Conservation (phyloP, 2,888 invertebrate genomes). For the Oegoconia quadripuncta region DNA sequence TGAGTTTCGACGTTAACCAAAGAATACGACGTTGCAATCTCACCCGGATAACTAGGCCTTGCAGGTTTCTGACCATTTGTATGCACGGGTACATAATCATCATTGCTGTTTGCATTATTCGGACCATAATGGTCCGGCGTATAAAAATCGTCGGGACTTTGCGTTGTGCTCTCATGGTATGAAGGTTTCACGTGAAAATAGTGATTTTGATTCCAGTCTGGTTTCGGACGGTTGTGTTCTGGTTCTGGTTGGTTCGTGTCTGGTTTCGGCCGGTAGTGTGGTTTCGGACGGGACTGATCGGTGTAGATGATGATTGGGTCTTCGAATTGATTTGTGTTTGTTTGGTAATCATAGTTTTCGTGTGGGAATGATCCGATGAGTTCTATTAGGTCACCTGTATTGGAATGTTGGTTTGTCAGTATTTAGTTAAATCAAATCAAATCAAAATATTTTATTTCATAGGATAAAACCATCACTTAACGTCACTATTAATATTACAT, state of each 20-base stretch:
- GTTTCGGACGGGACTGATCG: constrained; percentile 54
- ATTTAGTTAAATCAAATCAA: too few relatives aligned
- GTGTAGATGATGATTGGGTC: constrained; percentile 74
- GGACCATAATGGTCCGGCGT: constrained; percentile 35
- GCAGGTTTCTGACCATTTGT: constrained; percentile 52
- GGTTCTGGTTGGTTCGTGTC: constrained; percentile 35
- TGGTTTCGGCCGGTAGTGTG: constrained; percentile 40
- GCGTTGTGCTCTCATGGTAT: constrained; percentile 64
- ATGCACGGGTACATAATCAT: constrained; percentile 70
- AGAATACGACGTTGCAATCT: constrained; percentile 34
- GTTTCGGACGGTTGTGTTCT: constrained; percentile 33
- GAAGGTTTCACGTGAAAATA: constrained; percentile 73
- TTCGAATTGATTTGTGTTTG: constrained; percentile 67
- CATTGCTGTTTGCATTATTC: constrained; percentile 47
- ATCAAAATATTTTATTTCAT: too few relatives aligned
- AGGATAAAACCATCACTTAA: too few relatives aligned
- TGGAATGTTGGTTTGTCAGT: too few relatives aligned
- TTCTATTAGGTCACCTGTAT: constrained; percentile 75
- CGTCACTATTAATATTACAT: too few relatives aligned
- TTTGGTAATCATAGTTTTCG: constrained; percentile 65
- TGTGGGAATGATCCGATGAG: constrained; percentile 73
- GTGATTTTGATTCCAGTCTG: constrained; percentile 51
- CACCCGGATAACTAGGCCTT: constrained; percentile 69
- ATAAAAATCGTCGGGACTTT: constrained; percentile 47
- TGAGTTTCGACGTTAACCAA: constrained; percentile 31